Percentiles rank a stretch among this genome's conserved stretches.
Conservation (phyloP, 1,140 invertebrate genomes). For the Drosophila neocordata region DNA sequence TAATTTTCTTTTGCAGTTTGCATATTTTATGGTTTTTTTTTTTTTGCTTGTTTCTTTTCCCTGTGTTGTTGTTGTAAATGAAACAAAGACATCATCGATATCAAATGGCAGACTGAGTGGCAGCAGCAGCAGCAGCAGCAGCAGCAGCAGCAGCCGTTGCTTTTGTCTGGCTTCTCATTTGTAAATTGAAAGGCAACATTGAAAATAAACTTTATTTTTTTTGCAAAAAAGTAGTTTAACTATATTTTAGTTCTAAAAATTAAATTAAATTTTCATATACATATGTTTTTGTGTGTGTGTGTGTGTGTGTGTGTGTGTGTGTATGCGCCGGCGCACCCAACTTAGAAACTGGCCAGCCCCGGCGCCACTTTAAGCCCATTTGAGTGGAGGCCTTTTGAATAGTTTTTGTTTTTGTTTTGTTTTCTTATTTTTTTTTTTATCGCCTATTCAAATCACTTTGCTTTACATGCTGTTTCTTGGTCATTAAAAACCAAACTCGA, state of each 20-base stretch:
- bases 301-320: no score
- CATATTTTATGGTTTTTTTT: slow-evolving; percentile 9
- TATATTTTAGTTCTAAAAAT: no score
- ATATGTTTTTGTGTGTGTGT: no score
- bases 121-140: neutral
- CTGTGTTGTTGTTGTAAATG: slow-evolving; percentile 53
- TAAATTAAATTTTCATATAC: no score
- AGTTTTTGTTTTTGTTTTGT: no score
- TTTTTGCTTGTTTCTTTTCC: slow-evolving; percentile 45
- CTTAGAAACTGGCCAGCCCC: neutral
- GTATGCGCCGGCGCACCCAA: neutral
- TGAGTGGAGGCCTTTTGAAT: neutral
- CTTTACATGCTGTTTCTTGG: slow-evolving; percentile 36
- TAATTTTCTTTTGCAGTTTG: slow-evolving; percentile 40
- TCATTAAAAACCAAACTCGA: slow-evolving; percentile 34
- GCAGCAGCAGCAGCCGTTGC: neutral
- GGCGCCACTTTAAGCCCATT: slow-evolving; percentile 7
- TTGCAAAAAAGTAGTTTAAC: neutral
- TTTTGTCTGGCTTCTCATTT: slow-evolving; percentile 61
- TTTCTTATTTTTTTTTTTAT: neutral
- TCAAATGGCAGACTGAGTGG: slow-evolving; percentile 59
- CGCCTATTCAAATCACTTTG: slow-evolving; percentile 12
- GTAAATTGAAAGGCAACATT: slow-evolving; percentile 2
- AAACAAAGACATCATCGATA: slow-evolving; percentile 79
- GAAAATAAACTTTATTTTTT: slow-evolving; percentile 1